Evolutionary conservation across 2,113 vertebrate genomes (phyloP).

Genomic region (Nycticorax nycticorax): DNA sequence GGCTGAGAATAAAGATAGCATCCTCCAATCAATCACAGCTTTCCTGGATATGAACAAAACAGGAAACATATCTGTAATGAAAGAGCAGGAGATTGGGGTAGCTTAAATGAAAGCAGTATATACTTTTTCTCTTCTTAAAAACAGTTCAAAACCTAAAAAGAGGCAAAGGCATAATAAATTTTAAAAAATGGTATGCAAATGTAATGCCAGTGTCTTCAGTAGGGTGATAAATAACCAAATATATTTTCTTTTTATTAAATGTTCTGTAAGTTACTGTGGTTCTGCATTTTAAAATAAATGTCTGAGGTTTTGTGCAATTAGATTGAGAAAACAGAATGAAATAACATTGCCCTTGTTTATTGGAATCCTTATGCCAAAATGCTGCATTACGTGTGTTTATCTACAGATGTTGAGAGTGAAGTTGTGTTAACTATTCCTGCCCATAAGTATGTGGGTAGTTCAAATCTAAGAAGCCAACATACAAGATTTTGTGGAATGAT

Average conservation of each 20-base stretch:
- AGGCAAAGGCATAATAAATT: background rate
- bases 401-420: background rate
- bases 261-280: background rate
- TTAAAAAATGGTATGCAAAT: background rate
- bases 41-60: background rate
- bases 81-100: background rate
- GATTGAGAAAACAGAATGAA: background rate
- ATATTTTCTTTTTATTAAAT: background rate
- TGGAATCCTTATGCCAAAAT: background rate
- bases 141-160: background rate
- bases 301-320: background rate
- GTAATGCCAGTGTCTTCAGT: background rate
- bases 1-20: constrained; percentile 28
- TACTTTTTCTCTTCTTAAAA: background rate
- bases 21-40: background rate
- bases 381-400: background rate
- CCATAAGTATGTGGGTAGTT: background rate
- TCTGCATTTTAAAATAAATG: background rate
- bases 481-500: background rate
- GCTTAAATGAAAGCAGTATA: background rate
- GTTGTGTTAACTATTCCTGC: background rate
- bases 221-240: background rate
- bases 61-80: background rate
- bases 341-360: background rate
- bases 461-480: background rate